These are phyloP conservation scores for Capitulum mitella DNA, from an alignment of 2,888 invertebrate species.

Conservation along the genomic window DNA sequence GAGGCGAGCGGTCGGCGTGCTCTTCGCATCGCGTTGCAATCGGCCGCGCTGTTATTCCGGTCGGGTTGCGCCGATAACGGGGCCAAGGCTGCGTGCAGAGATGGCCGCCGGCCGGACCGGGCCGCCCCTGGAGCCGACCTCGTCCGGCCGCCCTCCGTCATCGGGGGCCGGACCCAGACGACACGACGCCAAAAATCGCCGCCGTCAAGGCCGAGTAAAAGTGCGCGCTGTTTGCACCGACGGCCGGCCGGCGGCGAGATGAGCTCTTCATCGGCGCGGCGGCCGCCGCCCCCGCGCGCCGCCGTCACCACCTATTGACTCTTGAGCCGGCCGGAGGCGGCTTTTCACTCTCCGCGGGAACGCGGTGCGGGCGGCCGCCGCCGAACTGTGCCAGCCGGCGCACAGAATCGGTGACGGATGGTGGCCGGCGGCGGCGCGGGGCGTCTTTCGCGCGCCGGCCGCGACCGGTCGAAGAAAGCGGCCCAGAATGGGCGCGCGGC, in stretches of 20 bases:
- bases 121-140: not conserved
- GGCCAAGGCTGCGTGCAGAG: conserved; percentile 6
- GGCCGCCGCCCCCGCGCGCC: not conserved
- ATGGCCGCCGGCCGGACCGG: not conserved
- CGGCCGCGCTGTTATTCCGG: not conserved
- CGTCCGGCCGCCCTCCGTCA: not conserved
- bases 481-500: too few species aligned
- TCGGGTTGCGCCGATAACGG: not conserved
- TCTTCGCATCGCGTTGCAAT: too few species aligned
- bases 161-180: not conserved
- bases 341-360: too few species aligned
- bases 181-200: not conserved
- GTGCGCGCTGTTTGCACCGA: not conserved
- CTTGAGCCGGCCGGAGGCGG: not conserved
- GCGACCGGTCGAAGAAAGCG: too few species aligned
- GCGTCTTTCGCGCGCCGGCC: too few species aligned
- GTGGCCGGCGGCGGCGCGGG: too few species aligned
- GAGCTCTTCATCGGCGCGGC: not conserved
- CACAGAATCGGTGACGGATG: not conserved
- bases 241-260: not conserved
- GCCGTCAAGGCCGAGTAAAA: conserved; percentile 6
- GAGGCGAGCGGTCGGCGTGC: too few species aligned
- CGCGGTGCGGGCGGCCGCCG: too few species aligned
- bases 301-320: not conserved
- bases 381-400: too few species aligned